Conservation (phyloP, 2,888 invertebrate genomes). For the Eudemis profundana region DNA sequence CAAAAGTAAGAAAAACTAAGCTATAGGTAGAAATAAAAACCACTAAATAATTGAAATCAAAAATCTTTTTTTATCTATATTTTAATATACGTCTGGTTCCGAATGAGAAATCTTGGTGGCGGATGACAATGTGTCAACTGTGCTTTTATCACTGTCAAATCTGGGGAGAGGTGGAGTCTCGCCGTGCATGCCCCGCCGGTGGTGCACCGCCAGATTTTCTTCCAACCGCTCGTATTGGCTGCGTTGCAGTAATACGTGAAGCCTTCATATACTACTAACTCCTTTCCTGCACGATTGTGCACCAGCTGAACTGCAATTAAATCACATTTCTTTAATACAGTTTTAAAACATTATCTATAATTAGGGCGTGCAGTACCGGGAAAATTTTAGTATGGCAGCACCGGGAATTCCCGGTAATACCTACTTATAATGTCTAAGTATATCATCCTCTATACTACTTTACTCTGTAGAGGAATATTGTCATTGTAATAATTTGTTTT, state of each 20-base stretch:
- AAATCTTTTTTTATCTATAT: too few relatives aligned
- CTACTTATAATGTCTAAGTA: too few relatives aligned
- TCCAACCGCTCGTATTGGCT: not conserved
- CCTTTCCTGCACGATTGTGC: slow-evolving; percentile 1
- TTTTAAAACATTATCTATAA: too few relatives aligned
- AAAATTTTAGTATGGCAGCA: too few relatives aligned
- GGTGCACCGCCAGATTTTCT: slow-evolving; percentile 18
- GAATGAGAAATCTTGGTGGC: slow-evolving; percentile 31
- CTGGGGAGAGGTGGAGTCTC: slow-evolving; percentile 43
- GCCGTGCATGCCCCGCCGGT: slow-evolving; percentile 12
- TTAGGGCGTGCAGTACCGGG: too few relatives aligned
- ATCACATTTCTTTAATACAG: not conserved
- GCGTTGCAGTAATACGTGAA: slow-evolving; percentile 27
- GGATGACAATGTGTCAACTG: slow-evolving; percentile 34
- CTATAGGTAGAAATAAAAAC: too few relatives aligned
- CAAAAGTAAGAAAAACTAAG: too few relatives aligned
- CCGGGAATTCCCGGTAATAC: too few relatives aligned
- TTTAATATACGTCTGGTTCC: slow-evolving; percentile 17
- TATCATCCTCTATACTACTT: too few relatives aligned
- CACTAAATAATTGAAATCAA: too few relatives aligned
- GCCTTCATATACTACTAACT: slow-evolving; percentile 1
- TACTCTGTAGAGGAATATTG: too few relatives aligned
- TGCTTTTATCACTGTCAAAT: slow-evolving; percentile 12
- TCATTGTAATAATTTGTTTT: too few relatives aligned
- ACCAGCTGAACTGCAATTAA: slow-evolving; percentile 24